A percentile compares a stretch with the other conserved stretches of the same genome.
Conservation (phyloP, 2,888 invertebrate species). For the Cerastis rubricosa region DNA sequence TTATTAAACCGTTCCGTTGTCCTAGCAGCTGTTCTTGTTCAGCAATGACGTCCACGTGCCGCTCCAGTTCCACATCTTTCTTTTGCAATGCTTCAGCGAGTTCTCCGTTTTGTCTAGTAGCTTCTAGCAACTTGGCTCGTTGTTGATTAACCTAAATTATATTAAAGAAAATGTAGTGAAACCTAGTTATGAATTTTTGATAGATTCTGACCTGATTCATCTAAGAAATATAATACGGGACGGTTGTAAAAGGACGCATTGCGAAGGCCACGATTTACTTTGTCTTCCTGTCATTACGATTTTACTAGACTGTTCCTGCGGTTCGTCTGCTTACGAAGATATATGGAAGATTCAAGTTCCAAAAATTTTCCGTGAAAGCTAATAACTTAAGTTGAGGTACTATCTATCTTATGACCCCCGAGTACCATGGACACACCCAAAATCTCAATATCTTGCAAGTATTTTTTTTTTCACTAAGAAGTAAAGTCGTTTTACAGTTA, state of each 20-base stretch:
- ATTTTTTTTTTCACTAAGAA: neutral
- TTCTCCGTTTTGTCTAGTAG: constrained; percentile 76
- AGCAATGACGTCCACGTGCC: constrained; percentile 68
- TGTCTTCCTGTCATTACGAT: neutral
- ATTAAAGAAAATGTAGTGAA: neutral
- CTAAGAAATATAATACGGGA: neutral
- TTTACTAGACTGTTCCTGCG: neutral
- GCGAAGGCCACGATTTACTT: neutral
- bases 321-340: neutral
- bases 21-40: constrained; percentile 75
- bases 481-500: neutral
- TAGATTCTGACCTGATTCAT: neutral
- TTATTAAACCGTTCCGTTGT: constrained; percentile 77
- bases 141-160: constrained; percentile 77
- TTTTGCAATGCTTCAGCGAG: constrained; percentile 77
- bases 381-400: neutral
- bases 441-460: neutral
- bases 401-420: neutral
- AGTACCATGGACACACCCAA: neutral
- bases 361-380: neutral
- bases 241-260: neutral
- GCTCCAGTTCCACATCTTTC: constrained; percentile 76
- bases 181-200: neutral
- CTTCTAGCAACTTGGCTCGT: constrained; percentile 76
- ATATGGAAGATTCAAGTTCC: neutral